Base-by-base conservation (phyloP, 2,797 vertebrate species). In the Anas bernieri region DNA sequence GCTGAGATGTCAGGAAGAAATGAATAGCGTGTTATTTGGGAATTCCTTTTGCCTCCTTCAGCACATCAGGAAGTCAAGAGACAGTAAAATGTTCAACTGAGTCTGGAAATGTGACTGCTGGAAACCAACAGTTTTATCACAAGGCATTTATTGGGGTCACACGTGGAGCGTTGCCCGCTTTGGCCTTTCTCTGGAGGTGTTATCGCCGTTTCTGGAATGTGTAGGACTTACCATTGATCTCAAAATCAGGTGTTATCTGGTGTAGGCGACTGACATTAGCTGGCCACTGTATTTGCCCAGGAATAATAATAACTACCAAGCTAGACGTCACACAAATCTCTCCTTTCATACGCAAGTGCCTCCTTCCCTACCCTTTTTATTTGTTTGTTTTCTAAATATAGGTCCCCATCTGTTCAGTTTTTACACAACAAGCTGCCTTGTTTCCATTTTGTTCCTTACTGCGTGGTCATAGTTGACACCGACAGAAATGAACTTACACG, bases 141-240 rank as follows among this genome's bases (percentile, higher is more conserved):
- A 28, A 59, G 43, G 17, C 1, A 2, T 88, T 94, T 82, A 37
- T 25, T 68, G 79, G 84, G 73, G 93, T 88, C 54, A 67, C 46
- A 43, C 14, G 0, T 31, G 66, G 33, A 87, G 79, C 6, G 9
- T 7, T 8, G 39, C 30, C 68, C 1, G 1, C 61, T 12, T 5
- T 15, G 1, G 23, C 26, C 66, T 25, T 43, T 74, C 85, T 55
- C 26, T 1, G 0, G 61, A 46, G 43, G 16, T 0, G 0, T 55
- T 62, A 11, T 10, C 2, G 0, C 61, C 2, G 0, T 8, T 12
- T 0, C 62, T 31, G 79, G 26, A 25, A 8, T 7, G 41, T 15
- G 30, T 2, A 22, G 77, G 56, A n/a, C 56, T 85, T 55, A n/a
- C 54, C 26, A 3, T 35, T 70, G 54, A 21, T 56, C 85, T 74